A percentile compares a stretch with the other conserved stretches of the same genome.
Evolutionary conservation across 2,888 invertebrate genomes (phyloP).

Genomic region (Archips crataeganus): DNA sequence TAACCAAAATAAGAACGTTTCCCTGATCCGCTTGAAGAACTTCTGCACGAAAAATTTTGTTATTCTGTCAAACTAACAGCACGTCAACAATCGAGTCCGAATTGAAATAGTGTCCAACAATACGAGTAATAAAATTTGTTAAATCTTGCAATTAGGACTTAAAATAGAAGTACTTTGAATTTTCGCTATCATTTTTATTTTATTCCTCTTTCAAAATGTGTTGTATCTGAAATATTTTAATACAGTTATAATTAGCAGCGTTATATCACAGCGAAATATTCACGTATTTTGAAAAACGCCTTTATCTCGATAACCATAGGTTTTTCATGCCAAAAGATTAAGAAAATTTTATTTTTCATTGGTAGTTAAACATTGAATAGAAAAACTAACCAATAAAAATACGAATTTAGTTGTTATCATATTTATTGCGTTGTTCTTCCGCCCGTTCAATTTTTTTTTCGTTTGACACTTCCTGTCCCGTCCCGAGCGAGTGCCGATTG

Average conservation of each 20-base stretch:
- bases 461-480: slow-evolving; percentile 34
- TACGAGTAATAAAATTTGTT: not conserved
- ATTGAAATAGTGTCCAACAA: not conserved
- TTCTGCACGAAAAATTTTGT: slow-evolving; percentile 1
- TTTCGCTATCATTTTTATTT: too few species aligned
- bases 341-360: not conserved
- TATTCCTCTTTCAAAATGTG: too few species aligned
- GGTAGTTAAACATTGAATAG: not conserved
- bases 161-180: not conserved
- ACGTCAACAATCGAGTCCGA: not conserved
- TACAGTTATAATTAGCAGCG: not conserved
- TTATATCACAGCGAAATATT: too few species aligned
- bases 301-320: not conserved
- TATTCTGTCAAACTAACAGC: slow-evolving; percentile 17
- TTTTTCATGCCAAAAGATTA: not conserved
- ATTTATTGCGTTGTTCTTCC: slow-evolving; percentile 22
- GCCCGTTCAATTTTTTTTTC: slow-evolving; percentile 17
- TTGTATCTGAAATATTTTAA: not conserved
- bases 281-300: not conserved
- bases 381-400: not conserved
- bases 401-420: not conserved
- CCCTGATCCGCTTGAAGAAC: not conserved
- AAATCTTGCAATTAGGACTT: slow-evolving; percentile 5
- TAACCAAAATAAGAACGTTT: not conserved
- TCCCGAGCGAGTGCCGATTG: slow-evolving; percentile 29